Evolutionary conservation across 1,140 invertebrate genomes (phyloP).

Genomic region (Procambarus virginalis): DNA sequence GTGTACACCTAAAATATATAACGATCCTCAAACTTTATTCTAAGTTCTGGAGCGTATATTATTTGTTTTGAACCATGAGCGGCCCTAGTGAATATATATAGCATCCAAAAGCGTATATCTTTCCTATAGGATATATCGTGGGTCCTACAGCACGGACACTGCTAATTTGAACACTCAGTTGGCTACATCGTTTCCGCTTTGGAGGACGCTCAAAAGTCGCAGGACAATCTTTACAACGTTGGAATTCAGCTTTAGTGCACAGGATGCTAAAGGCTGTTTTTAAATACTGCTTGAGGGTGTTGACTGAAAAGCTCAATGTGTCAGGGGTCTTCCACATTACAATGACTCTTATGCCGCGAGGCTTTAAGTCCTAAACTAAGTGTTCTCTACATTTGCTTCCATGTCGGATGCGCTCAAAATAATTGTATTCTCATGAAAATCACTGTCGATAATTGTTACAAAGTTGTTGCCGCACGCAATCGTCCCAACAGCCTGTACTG

Average conservation of each 20-base stretch:
- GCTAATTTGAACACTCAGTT: slow-evolving; percentile 44
- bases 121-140: not conserved
- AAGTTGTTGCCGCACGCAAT: slow-evolving; percentile 50
- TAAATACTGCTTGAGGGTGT: slow-evolving; percentile 27
- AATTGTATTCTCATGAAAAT: slow-evolving; percentile 62
- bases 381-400: not conserved
- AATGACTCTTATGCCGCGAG: slow-evolving; percentile 21
- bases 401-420: slow-evolving; percentile 61
- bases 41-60: no score
- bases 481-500: not conserved
- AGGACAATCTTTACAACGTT: not conserved
- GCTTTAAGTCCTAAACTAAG: not conserved
- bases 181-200: slow-evolving; percentile 44
- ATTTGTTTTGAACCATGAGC: no score
- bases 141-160: slow-evolving; percentile 23
- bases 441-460: slow-evolving; percentile 64
- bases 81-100: not conserved
- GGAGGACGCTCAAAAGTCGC: slow-evolving; percentile 10
- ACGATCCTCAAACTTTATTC: no score
- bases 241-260: not conserved
- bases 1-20: no score
- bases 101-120: not conserved
- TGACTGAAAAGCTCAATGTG: slow-evolving; percentile 54
- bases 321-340: slow-evolving; percentile 1
- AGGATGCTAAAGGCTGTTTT: slow-evolving; percentile 2